phyloP scores from a whole-genome alignment of 2,113 vertebrate species.

The Delphinus delphis region DNA sequence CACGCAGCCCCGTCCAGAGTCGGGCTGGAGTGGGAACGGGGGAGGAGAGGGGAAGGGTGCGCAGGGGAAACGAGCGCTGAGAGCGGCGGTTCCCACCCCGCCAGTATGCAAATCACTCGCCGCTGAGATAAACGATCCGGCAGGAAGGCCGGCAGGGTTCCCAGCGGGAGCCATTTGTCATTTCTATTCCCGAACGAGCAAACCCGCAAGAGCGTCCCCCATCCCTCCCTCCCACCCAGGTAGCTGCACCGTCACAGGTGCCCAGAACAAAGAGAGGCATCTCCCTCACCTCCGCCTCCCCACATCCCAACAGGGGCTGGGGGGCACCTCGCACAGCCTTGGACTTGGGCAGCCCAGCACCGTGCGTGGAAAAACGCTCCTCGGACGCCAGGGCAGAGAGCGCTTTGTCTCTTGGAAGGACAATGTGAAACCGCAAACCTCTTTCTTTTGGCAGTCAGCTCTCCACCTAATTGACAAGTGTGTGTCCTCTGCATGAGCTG shows the following conservation, averaged over 20 bases:
- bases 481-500: not conserved
- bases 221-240: not conserved
- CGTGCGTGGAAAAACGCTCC: rapidly evolving
- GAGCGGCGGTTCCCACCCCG: not conserved
- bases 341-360: not conserved
- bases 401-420: constrained; percentile 37
- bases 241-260: not conserved
- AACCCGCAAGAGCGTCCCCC: rapidly evolving
- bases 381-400: not conserved
- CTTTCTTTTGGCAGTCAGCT: not conserved
- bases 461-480: not conserved
- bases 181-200: not conserved
- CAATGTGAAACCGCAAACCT: not conserved
- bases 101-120: constrained; percentile 53
- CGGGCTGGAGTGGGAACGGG: not conserved
- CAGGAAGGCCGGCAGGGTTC: constrained; percentile 43
- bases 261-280: not conserved
- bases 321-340: not conserved
- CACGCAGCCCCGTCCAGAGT: rapidly evolving
- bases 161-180: constrained; percentile 69
- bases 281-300: not conserved
- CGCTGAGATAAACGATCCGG: not conserved
- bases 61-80: rapidly evolving
- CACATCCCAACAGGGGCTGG: not conserved
- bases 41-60: not conserved